Conservation (phyloP, 2,113 vertebrate genomes). For the Toxostoma redivivum region DNA sequence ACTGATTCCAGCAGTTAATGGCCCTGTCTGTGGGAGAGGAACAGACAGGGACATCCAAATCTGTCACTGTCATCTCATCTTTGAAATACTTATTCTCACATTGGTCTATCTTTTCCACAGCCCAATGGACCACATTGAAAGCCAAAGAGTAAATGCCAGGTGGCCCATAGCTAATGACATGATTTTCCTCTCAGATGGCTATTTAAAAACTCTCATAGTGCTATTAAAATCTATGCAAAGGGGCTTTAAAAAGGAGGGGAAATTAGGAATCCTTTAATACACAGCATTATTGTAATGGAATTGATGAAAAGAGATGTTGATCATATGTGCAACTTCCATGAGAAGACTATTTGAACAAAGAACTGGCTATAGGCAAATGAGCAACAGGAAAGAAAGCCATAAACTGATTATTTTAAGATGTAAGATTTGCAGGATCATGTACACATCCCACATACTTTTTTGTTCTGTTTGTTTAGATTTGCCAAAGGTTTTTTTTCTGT, state of each 20-base stretch:
- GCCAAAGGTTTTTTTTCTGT: neutral
- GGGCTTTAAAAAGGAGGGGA: neutral
- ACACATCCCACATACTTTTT: neutral
- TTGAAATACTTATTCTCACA: neutral
- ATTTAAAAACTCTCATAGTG: neutral
- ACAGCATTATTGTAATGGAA: neutral
- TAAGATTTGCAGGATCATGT: neutral
- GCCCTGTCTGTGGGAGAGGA: fast-evolving
- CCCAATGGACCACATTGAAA: neutral
- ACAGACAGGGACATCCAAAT: neutral
- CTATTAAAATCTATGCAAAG: neutral
- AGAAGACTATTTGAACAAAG: neutral
- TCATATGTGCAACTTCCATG: neutral
- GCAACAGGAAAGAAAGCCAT: neutral
- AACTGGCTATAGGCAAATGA: neutral
- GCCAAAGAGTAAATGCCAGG: neutral
- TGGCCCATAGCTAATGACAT: neutral
- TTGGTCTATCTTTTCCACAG: neutral
- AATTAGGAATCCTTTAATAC: neutral
- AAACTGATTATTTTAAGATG: neutral
- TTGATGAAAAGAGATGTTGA: neutral
- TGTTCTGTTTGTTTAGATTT: neutral
- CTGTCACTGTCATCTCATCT: neutral
- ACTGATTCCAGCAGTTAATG: neutral
- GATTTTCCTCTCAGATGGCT: neutral